Conservation (phyloP, 1,140 invertebrate species). For the Adelges cooleyi region DNA sequence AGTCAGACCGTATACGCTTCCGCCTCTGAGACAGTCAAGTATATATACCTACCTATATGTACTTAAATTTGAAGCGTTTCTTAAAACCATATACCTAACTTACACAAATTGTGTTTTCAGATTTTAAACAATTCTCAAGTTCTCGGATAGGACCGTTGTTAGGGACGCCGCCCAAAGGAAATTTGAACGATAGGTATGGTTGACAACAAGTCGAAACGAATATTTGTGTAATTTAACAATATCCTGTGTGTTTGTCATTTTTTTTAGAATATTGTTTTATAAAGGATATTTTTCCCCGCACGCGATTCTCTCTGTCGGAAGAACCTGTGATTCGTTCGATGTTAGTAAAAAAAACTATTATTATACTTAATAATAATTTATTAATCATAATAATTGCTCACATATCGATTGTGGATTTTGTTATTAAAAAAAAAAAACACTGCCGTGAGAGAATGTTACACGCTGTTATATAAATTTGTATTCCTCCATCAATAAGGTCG, state of each 20-base stretch:
- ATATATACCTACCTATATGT: neutral
- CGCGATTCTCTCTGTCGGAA: neutral
- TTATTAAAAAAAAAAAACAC: too few relatives aligned
- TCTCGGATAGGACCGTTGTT: neutral
- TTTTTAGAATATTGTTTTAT: slow-evolving; percentile 15
- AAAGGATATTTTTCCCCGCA: slow-evolving; percentile 14
- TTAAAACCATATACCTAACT: neutral
- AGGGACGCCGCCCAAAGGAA: neutral
- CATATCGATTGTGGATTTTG: too few relatives aligned
- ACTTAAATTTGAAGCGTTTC: neutral
- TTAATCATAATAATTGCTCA: too few relatives aligned
- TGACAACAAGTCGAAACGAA: too few relatives aligned
- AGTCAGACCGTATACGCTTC: neutral
- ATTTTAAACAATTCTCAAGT: slow-evolving; percentile 20
- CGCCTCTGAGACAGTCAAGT: slow-evolving; percentile 13
- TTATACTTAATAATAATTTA: too few relatives aligned
- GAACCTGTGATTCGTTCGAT: neutral
- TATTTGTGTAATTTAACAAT: too few relatives aligned
- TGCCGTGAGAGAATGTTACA: too few relatives aligned
- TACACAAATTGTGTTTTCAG: neutral
- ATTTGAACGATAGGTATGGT: slow-evolving; percentile 15
- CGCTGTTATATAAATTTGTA: too few relatives aligned
- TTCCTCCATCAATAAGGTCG: too few relatives aligned
- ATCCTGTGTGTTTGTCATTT: neutral
- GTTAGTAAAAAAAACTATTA: neutral